Conservation (phyloP, 2,113 vertebrate genomes). For the Clarias macrocephalus region DNA sequence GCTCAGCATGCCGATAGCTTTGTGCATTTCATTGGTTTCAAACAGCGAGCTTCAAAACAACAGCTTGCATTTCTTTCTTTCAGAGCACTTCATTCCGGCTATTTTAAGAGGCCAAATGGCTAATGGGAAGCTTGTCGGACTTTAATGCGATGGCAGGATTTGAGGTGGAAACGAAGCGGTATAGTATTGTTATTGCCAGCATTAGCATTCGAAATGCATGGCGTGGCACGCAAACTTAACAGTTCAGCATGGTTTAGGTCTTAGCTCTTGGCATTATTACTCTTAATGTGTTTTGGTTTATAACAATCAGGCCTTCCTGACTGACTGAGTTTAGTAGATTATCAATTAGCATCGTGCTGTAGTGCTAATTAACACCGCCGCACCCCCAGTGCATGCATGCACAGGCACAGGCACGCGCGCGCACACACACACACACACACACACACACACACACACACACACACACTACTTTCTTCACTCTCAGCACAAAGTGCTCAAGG, state of each 20-base stretch:
- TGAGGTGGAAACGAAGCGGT: constrained; percentile 5
- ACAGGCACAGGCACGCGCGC: no score
- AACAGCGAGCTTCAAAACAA: constrained; percentile 19
- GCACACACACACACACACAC: no score
- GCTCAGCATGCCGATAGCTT: constrained; percentile 68
- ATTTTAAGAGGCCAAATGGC: not conserved
- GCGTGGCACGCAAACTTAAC: not conserved
- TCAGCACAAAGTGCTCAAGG: constrained; percentile 44
- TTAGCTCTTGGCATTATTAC: constrained; percentile 13
- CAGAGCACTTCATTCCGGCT: not conserved
- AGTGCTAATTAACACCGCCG: constrained; percentile 71
- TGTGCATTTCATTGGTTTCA: constrained; percentile 42
- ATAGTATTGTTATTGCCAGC: not conserved
- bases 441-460: constrained; percentile 27
- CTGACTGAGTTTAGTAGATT: constrained; percentile 63
- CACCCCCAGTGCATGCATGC: constrained; percentile 41
- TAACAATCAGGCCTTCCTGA: constrained; percentile 65
- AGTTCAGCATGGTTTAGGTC: not conserved
- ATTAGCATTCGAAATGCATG: constrained; percentile 5
- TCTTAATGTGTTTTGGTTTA: constrained; percentile 60
- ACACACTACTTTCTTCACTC: not conserved
- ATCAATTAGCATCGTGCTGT: constrained; percentile 71
- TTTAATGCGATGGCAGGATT: not conserved
- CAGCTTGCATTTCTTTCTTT: not conserved
- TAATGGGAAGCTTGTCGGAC: not conserved